Evolutionary conservation across 2,888 invertebrate genomes (phyloP), one percentile per base, ranked within the genome.

Genomic region (Caenorhabditis becei): DNA sequence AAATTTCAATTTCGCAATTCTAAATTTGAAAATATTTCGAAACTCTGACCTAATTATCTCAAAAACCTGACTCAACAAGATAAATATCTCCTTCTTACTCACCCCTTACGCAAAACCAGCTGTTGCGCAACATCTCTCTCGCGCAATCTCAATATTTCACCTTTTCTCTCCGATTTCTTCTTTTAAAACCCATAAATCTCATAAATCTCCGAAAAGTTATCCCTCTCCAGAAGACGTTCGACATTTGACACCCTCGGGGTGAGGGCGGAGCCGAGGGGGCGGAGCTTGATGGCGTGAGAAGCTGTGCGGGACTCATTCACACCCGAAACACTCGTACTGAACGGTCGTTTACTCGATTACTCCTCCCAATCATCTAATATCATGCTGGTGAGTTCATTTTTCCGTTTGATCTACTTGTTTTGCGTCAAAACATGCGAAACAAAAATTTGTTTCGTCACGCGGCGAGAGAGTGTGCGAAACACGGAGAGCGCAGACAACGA

Each of bases 221-320:
- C 32, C 32, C 23, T 26, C 23, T 41, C 37, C 35, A 32, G 35
- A 23, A 44, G 24, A 61, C 62, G 44, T 37, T n/a, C 47, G 63
- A 65, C 72, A 63, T 72, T 72, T 37, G 63, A 72, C 71, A 71
- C 62, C 47, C 23, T 7, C 23, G 54, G n/a, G 28, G 4, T 28
- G 58, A 41, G 74, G 65, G 49, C 7, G 20, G 49, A 1, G 3
- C 20, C 20, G 49, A 32, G 32, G 24, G 53, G 53, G 53, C 53
- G 53, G 20, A 16, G 11, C 26, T 16, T n/a, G n/a, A 8, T 10
- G 35, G 24, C 3, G 41, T 32, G 59, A 65, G 74, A 74, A 74
- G 74, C 74, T 53, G 65, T 58, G 51, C 65, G 23, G 47, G 11
- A 32, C 37, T 74, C 74, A 74, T 74, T 74, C 74, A 51, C 74